Percentiles rank a stretch among this genome's conserved stretches.
These are phyloP conservation scores for Anomalospiza imberbis DNA, from an alignment of 2,797 vertebrate species.

Conservation along the genomic window DNA sequence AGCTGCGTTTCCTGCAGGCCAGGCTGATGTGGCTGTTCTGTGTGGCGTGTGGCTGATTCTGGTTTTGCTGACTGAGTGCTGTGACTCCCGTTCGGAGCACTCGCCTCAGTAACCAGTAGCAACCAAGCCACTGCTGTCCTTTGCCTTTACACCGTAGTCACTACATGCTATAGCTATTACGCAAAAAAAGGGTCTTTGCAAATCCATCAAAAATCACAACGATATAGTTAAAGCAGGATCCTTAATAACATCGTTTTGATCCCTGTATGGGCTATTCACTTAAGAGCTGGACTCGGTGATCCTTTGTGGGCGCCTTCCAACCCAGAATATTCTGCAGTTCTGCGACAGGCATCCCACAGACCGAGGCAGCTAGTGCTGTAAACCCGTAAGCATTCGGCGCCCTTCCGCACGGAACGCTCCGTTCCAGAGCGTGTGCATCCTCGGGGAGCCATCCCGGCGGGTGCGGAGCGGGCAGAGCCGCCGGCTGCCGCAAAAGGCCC, in stretches of 20 bases:
- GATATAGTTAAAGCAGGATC: neutral
- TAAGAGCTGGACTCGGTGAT: neutral
- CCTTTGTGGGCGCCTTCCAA: neutral
- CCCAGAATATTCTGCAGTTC: neutral
- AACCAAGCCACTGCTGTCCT: constrained; percentile 38
- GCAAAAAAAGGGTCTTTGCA: neutral
- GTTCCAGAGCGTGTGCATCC: fast-evolving
- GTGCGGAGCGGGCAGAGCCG: fast-evolving
- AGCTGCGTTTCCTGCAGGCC: neutral
- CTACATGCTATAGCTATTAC: neutral
- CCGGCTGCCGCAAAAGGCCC: constrained; percentile 19
- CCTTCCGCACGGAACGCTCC: fast-evolving
- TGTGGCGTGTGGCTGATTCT: neutral
- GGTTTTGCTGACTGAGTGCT: neutral
- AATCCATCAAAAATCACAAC: neutral
- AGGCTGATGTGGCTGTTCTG: neutral
- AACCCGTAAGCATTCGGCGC: neutral
- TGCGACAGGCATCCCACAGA: neutral
- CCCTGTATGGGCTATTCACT: neutral
- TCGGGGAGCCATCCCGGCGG: fast-evolving
- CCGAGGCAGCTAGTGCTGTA: neutral
- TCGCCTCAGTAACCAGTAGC: constrained; percentile 26
- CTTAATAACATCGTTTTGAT: neutral
- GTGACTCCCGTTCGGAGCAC: neutral
- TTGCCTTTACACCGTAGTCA: neutral